phyloP scores from a whole-genome alignment of 2,113 vertebrate species.

The Eira barbara region DNA sequence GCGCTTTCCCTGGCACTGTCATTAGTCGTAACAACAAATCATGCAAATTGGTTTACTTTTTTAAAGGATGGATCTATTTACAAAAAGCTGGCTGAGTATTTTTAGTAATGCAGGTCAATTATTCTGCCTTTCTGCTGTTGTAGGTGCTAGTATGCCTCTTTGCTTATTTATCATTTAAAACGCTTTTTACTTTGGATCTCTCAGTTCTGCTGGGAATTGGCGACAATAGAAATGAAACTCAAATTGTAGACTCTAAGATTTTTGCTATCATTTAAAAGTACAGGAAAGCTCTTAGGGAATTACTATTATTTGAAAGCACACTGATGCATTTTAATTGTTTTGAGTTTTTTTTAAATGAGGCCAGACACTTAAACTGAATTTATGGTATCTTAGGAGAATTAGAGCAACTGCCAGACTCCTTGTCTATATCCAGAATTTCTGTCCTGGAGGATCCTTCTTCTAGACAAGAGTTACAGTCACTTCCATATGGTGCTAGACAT shows the following conservation, averaged over 20 bases:
- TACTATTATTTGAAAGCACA: not conserved
- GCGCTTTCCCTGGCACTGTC: not conserved
- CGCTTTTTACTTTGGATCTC: conserved; percentile 13
- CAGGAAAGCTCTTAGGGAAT: not conserved
- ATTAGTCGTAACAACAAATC: conserved; percentile 16
- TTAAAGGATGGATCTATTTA: not conserved
- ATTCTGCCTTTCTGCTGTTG: not conserved
- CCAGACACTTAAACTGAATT: conserved; percentile 9
- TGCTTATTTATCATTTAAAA: conserved; percentile 9
- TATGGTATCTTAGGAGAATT: not conserved
- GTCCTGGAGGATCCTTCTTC: not conserved
- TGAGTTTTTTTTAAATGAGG: not conserved
- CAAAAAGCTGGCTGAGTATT: not conserved
- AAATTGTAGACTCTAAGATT: not conserved
- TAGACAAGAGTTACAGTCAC: not conserved
- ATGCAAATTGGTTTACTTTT: conserved; percentile 19
- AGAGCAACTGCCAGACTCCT: not conserved
- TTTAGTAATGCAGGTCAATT: not conserved
- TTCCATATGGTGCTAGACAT: conserved; percentile 8
- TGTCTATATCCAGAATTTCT: conserved; percentile 20
- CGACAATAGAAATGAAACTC: not conserved
- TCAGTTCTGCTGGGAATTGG: not conserved
- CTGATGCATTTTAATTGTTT: not conserved
- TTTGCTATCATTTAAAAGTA: conserved; percentile 9
- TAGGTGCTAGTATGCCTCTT: not conserved